Evolutionary conservation across 2,888 invertebrate genomes (phyloP).

Genomic region (Caenorhabditis doughertyi): DNA sequence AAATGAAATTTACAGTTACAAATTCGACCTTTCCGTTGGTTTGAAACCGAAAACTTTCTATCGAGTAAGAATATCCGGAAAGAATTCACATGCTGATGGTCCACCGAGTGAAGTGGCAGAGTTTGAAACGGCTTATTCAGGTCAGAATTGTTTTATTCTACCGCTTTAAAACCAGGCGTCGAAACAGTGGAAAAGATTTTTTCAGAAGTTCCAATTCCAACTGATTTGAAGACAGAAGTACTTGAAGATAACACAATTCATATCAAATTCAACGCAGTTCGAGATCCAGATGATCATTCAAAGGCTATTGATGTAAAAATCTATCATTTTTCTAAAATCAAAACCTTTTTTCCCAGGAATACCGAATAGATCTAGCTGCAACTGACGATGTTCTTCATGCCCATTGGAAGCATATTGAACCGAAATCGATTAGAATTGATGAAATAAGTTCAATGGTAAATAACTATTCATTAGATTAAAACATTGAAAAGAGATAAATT

Average conservation of each 20-base stretch:
- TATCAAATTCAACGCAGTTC: constrained; percentile 68
- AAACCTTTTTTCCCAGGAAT: constrained; percentile 45
- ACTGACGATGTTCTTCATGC: constrained; percentile 67
- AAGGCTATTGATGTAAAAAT: constrained; percentile 65
- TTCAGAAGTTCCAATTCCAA: constrained; percentile 73
- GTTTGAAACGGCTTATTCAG: constrained; percentile 71
- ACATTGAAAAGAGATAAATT: constrained; percentile 6
- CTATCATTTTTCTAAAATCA: not conserved
- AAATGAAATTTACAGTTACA: constrained; percentile 45
- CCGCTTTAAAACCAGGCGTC: too few relatives aligned
- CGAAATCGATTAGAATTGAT: constrained; percentile 47
- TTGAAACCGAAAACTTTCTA: constrained; percentile 74
- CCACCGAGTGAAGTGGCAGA: constrained; percentile 68
- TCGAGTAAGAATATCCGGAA: constrained; percentile 68
- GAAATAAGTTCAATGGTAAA: constrained; percentile 61
- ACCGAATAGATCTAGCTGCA: constrained; percentile 67
- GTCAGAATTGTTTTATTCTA: too few relatives aligned
- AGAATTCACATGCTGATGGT: constrained; percentile 68
- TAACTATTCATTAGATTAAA: not conserved
- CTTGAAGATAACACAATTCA: constrained; percentile 69
- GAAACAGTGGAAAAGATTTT: not conserved
- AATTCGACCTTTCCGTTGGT: constrained; percentile 67
- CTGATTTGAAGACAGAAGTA: constrained; percentile 68
- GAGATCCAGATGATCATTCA: constrained; percentile 72
- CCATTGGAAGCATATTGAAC: constrained; percentile 59